These are phyloP conservation scores for Dasyornis broadbenti DNA, from an alignment of 2,113 vertebrate species.

Conservation along the genomic window DNA sequence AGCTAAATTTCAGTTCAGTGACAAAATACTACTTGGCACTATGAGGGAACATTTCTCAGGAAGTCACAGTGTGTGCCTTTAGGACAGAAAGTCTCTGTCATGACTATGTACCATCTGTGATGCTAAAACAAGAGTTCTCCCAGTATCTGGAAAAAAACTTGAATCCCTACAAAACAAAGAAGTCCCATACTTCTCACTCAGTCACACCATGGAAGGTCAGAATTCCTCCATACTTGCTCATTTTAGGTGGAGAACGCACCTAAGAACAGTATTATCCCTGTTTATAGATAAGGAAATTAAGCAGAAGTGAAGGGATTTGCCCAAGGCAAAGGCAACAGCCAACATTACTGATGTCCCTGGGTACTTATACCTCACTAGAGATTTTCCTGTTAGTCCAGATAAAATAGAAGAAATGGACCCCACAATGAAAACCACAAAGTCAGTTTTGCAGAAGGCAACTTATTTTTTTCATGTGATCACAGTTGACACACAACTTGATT, in stretches of 20 bases:
- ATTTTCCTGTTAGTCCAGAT: not conserved
- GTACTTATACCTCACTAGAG: not conserved
- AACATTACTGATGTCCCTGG: not conserved
- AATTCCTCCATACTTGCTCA: not conserved
- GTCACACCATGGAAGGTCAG: not conserved
- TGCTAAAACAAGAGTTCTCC: not conserved
- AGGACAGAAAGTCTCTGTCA: not conserved
- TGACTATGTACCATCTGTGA: not conserved
- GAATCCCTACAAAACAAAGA: not conserved
- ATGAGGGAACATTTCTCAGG: not conserved
- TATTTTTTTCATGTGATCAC: not conserved
- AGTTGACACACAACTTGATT: accelerated
- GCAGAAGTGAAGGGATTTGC: not conserved
- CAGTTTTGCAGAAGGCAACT: not conserved
- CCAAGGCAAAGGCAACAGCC: not conserved
- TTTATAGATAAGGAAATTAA: not conserved
- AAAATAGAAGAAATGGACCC: not conserved
- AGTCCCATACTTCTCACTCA: not conserved
- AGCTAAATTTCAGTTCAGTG: not conserved
- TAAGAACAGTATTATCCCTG: not conserved
- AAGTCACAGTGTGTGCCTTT: not conserved
- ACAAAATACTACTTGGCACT: not conserved
- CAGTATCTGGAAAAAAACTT: not conserved
- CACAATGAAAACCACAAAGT: not conserved
- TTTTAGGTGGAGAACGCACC: not conserved